Evolutionary conservation across 1,140 invertebrate species (phyloP).

Genomic region (Marisa cornuarietis): DNA sequence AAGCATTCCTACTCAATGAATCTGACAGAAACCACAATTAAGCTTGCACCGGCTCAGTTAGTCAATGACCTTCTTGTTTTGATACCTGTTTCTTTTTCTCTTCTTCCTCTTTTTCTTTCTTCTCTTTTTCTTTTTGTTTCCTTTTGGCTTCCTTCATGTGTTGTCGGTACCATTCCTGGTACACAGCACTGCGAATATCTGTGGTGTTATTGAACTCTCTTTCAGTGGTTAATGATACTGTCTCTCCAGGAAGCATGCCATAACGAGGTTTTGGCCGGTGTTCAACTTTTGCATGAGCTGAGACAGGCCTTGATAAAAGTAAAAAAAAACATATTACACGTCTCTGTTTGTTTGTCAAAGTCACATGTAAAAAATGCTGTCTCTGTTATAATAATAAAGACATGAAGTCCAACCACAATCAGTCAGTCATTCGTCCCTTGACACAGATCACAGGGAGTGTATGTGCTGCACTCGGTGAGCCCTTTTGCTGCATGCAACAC

Average conservation of each 20-base stretch:
- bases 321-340: background rate
- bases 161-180: slow-evolving; percentile 51
- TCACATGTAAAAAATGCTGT: background rate
- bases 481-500: background rate
- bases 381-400: background rate
- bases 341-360: background rate
- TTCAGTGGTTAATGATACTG: slow-evolving; percentile 22
- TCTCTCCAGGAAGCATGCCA: slow-evolving; percentile 36
- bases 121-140: slow-evolving; percentile 43
- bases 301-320: slow-evolving; percentile 20
- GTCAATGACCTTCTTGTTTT: background rate
- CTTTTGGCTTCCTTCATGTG: slow-evolving; percentile 39
- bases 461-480: too few relatives aligned
- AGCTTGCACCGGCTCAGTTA: background rate
- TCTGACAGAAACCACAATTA: background rate
- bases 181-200: slow-evolving; percentile 50
- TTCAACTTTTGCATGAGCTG: slow-evolving; percentile 32
- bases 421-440: background rate
- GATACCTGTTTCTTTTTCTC: slow-evolving; percentile 51
- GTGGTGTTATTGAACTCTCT: slow-evolving; percentile 47
- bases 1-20: background rate
- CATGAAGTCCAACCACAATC: background rate
- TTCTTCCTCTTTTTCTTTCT: slow-evolving; percentile 48
- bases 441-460: too few relatives aligned
- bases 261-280: slow-evolving; percentile 53